Base-by-base conservation (phyloP, 1,140 invertebrate genomes). In the Hyles vespertilio region DNA sequence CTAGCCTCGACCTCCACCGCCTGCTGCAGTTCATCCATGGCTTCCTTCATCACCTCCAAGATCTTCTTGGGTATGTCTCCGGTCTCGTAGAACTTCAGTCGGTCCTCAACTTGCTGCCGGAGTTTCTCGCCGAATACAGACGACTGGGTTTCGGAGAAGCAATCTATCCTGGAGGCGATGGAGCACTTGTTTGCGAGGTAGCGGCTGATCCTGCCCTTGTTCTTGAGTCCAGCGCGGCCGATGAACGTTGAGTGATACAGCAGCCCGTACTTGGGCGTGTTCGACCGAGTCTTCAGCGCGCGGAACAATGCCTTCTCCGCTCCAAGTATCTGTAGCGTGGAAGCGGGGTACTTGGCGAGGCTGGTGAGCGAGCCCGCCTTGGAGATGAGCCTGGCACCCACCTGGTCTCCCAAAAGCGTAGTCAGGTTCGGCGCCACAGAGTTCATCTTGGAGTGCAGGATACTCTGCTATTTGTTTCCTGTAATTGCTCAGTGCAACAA, bases 231-330 rank as follows among this genome's bases (percentile, higher is more conserved):
- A 32, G 98, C 98, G 57, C 96, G 92, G 9, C 98, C 98, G 82
- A 99, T 99, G 81, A 99, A 99, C 3, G 96, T 96, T 0, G 98
- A 98, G 89, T 99, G 98, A 85, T 97, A 99, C 5, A 99, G 92
- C 1, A 99, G 90, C 51, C 99, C 99, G 89, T 99, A 99, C 87
- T 99, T 99, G 0, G 99, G 99, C 3, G 99, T 99, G 79, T 99
- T 99, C 12, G 97, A 96, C 66, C 92, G 91, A 0, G 96, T 98
- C 87, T 99, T 99, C 1, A 99, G 80, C 0, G 98, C 98, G 77
- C 98, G 92, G 90, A 99, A 99, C 0, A 99, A 90, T 1, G 98
- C 98, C 81, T 99, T 99, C 84, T 99, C 99, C 11, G 99, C 99
- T 49, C 85, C 85, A n/a, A 99, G 91, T 77, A 99, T 99, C 89